These are phyloP conservation scores for Siphonodentalium dalli DNA, from an alignment of 2,888 invertebrate species.

Conservation along the genomic window DNA sequence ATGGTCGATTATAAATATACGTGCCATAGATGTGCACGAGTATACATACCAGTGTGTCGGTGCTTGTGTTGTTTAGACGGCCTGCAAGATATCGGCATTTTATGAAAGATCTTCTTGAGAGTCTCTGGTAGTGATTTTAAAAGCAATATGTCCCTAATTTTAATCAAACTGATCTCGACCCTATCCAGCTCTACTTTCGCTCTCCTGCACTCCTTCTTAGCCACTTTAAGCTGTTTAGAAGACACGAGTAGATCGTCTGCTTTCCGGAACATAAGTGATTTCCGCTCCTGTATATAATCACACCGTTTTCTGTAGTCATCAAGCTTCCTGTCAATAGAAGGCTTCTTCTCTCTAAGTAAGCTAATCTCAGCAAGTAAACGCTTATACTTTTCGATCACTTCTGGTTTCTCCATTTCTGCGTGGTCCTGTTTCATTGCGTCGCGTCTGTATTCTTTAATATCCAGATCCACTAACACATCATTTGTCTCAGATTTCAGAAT, in stretches of 20 bases:
- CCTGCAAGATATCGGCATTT: no score
- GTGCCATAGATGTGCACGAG: no score
- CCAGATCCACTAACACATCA: conserved; percentile 44
- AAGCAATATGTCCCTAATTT: conserved; percentile 50
- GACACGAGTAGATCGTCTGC: conserved; percentile 13
- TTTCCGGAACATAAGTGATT: conserved; percentile 28
- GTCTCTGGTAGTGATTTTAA: no score
- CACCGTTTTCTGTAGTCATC: conserved; percentile 44
- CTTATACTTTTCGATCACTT: conserved; percentile 25
- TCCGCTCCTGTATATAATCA: conserved; percentile 36
- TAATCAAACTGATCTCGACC: conserved; percentile 38
- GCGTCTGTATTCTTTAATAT: conserved; percentile 42
- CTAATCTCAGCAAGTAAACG: conserved; percentile 34
- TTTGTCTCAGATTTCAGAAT: conserved; percentile 37
- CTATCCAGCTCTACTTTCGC: conserved; percentile 44
- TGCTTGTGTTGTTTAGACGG: no score
- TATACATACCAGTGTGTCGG: no score
- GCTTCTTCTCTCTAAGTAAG: conserved; percentile 35
- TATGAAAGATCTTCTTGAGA: no score
- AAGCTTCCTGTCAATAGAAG: conserved; percentile 38
- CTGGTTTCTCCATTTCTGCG: conserved; percentile 23
- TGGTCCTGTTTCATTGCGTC: conserved; percentile 28
- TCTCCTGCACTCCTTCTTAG: conserved; percentile 35
- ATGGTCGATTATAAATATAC: no score
- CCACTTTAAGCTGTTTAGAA: conserved; percentile 28